Percentiles rank a stretch among this genome's conserved stretches.
phyloP scores from a whole-genome alignment of 2,113 vertebrate genomes.

The Maylandia zebra region DNA sequence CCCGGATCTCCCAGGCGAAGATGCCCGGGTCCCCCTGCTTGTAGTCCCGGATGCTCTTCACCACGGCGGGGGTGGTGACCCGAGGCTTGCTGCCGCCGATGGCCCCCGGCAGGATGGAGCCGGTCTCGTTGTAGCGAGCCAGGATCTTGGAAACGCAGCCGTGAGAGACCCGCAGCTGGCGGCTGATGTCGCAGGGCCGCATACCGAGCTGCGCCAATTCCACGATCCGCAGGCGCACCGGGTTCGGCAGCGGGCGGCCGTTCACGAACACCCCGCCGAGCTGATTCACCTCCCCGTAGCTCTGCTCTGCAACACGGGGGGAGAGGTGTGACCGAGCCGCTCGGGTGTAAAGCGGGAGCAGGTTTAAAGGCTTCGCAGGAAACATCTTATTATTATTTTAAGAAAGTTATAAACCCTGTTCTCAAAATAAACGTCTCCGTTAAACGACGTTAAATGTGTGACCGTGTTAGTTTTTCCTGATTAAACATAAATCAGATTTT shows the following conservation, averaged over 20 bases:
- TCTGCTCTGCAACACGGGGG: constrained; percentile 74
- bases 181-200: constrained; percentile 89
- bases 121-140: constrained; percentile 89
- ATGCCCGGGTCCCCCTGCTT: constrained; percentile 88
- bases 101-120: constrained; percentile 87
- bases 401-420: neutral
- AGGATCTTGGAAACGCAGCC: constrained; percentile 62
- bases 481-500: neutral
- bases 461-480: neutral
- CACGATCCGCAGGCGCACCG: constrained; percentile 85
- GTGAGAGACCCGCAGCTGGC: constrained; percentile 61
- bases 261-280: constrained; percentile 90
- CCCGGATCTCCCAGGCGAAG: constrained; percentile 93
- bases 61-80: constrained; percentile 88
- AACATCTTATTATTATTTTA: neutral
- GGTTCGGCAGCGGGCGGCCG: constrained; percentile 84
- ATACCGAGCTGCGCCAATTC: constrained; percentile 89
- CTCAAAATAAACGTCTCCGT: neutral
- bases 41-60: constrained; percentile 86
- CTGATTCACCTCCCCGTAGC: constrained; percentile 90
- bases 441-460: neutral
- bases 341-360: neutral
- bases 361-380: neutral
- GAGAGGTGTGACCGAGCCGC: neutral
- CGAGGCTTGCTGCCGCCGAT: constrained; percentile 91